Percentiles rank a stretch among this genome's conserved stretches.
These are phyloP conservation scores for Macrobrachium nipponense DNA, from an alignment of 1,140 invertebrate genomes.

Conservation along the genomic window DNA sequence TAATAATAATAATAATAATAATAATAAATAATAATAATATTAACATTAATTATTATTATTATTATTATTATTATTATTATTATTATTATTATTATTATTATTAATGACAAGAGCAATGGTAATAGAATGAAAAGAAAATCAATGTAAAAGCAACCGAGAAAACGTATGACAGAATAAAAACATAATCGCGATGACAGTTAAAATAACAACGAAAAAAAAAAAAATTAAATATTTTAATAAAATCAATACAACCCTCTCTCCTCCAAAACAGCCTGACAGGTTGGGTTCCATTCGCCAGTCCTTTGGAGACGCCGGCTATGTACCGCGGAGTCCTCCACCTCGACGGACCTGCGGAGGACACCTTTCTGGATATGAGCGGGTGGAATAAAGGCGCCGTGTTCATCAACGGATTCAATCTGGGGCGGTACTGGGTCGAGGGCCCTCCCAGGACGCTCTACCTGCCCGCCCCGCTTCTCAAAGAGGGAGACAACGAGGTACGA, in stretches of 20 bases:
- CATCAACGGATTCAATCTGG: slow-evolving; percentile 77
- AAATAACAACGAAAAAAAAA: background rate
- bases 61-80: no score
- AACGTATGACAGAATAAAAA: background rate
- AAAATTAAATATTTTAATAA: background rate
- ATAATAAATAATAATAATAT: no score
- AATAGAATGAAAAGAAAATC: background rate
- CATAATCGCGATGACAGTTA: background rate
- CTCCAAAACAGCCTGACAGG: slow-evolving; percentile 28
- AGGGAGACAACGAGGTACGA: slow-evolving; percentile 34
- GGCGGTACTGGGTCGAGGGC: slow-evolving; percentile 74
- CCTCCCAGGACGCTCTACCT: slow-evolving; percentile 75
- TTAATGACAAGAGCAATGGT: background rate
- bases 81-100: no score
- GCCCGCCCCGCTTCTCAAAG: slow-evolving; percentile 72
- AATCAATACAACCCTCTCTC: background rate
- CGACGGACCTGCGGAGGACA: slow-evolving; percentile 65
- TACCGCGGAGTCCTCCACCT: slow-evolving; percentile 22
- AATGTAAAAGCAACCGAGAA: background rate
- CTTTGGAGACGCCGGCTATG: slow-evolving; percentile 20
- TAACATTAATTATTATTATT: no score
- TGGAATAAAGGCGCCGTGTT: slow-evolving; percentile 75
- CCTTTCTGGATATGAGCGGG: slow-evolving; percentile 68
- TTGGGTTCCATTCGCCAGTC: slow-evolving; percentile 29
- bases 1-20: no score